Evolutionary conservation across 2,113 vertebrate species (phyloP).

Genomic region (Oreamnos americanus): DNA sequence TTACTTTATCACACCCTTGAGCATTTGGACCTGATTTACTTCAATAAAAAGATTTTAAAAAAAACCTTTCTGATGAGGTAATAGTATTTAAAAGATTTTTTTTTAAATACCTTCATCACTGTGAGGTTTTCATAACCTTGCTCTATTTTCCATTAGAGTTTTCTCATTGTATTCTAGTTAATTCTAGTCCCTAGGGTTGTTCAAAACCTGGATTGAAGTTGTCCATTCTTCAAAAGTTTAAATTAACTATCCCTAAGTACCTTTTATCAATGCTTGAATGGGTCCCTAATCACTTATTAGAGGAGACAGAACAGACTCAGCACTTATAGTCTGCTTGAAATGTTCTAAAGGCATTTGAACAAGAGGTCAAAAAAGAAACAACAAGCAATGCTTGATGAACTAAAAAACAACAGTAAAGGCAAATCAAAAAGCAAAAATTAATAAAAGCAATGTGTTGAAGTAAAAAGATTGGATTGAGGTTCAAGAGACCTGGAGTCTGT

Average conservation of each 20-base stretch:
- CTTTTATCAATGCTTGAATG: slow-evolving; percentile 33
- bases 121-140: slow-evolving; percentile 24
- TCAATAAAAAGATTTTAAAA: not conserved
- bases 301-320: not conserved
- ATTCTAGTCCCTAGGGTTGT: slow-evolving; percentile 40
- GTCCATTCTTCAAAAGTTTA: slow-evolving; percentile 51
- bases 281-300: slow-evolving; percentile 45
- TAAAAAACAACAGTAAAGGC: not conserved
- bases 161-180: slow-evolving; percentile 24
- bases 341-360: not conserved
- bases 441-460: not conserved
- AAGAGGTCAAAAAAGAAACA: not conserved
- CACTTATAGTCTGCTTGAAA: not conserved
- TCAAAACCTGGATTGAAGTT: slow-evolving; percentile 45
- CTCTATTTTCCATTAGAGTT: slow-evolving; percentile 12
- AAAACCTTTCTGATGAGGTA: slow-evolving; percentile 48
- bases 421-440: not conserved
- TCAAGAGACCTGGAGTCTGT: not conserved
- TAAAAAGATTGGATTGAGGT: not conserved
- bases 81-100: slow-evolving; percentile 67
- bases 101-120: slow-evolving; percentile 71
- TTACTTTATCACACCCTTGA: slow-evolving; percentile 83
- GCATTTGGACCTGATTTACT: slow-evolving; percentile 75
- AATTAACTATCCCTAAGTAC: slow-evolving; percentile 46
- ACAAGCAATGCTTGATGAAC: not conserved